A percentile compares a stretch with the other conserved stretches of the same genome.
Evolutionary conservation across 2,113 vertebrate species (phyloP).

Genomic region (Microcebus griseorufus): DNA sequence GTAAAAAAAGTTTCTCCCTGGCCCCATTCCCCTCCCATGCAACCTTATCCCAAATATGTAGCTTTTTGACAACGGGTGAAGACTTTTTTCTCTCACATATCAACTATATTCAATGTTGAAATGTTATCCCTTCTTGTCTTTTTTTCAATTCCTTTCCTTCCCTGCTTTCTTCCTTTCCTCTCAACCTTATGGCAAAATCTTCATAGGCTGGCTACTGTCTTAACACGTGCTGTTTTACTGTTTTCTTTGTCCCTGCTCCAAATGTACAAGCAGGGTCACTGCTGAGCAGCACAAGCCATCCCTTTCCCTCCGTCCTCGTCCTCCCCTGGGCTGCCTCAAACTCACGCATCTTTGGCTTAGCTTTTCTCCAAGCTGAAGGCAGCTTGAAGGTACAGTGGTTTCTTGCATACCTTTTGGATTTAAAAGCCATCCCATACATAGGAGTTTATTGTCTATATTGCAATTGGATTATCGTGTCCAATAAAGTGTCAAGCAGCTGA

Average conservation of each 20-base stretch:
- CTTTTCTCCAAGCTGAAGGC: not conserved
- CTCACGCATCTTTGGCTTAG: not conserved
- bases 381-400: not conserved
- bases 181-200: not conserved
- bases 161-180: not conserved
- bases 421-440: not conserved
- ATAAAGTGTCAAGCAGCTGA: conserved; percentile 59
- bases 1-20: not conserved
- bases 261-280: not conserved
- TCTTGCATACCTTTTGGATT: conserved; percentile 11
- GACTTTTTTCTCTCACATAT: not conserved
- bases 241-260: not conserved
- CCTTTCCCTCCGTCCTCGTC: not conserved
- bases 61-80: not conserved
- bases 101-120: not conserved
- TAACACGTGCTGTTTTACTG: accelerated
- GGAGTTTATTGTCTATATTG: not conserved
- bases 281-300: not conserved
- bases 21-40: accelerated
- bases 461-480: conserved; percentile 56
- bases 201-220: not conserved
- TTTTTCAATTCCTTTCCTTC: not conserved
- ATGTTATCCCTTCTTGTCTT: not conserved
- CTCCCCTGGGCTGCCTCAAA: not conserved
- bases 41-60: not conserved